These are phyloP conservation scores for Pammene aurita DNA, from an alignment of 2,888 invertebrate genomes.

Conservation along the genomic window DNA sequence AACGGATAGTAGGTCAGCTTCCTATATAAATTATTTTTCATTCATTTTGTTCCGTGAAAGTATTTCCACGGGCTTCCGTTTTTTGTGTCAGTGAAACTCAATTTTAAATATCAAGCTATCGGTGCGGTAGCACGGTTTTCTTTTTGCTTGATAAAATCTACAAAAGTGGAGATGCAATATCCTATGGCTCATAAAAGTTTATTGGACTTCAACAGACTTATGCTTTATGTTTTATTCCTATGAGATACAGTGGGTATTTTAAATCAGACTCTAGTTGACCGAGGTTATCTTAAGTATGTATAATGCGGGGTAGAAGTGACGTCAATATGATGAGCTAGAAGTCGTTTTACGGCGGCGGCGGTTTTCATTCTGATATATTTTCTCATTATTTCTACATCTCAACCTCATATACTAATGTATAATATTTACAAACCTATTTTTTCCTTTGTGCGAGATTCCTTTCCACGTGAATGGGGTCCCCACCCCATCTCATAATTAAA, in stretches of 20 bases:
- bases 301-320: too few relatives aligned
- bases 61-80: conserved; percentile 41
- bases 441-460: neutral
- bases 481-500: conserved; percentile 21
- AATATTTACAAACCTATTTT: neutral
- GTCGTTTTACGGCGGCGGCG: too few relatives aligned
- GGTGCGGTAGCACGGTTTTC: conserved; percentile 3
- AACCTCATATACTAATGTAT: neutral
- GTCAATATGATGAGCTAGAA: too few relatives aligned
- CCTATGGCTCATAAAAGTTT: neutral
- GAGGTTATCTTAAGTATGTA: too few relatives aligned
- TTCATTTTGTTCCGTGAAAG: conserved; percentile 49
- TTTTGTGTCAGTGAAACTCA: conserved; percentile 34
- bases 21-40: conserved; percentile 51
- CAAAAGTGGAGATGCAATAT: neutral
- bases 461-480: neutral
- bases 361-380: too few relatives aligned
- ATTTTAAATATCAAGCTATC: conserved; percentile 43
- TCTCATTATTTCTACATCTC: too few relatives aligned
- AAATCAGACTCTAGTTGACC: neutral
- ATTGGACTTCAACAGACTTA: neutral
- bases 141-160: conserved; percentile 9
- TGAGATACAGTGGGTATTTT: neutral
- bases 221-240: neutral
- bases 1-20: conserved; percentile 51